Percentiles rank a stretch among this genome's conserved stretches.
phyloP scores from a whole-genome alignment of 2,888 invertebrate species.

The Euspilapteryx auroguttella region DNA sequence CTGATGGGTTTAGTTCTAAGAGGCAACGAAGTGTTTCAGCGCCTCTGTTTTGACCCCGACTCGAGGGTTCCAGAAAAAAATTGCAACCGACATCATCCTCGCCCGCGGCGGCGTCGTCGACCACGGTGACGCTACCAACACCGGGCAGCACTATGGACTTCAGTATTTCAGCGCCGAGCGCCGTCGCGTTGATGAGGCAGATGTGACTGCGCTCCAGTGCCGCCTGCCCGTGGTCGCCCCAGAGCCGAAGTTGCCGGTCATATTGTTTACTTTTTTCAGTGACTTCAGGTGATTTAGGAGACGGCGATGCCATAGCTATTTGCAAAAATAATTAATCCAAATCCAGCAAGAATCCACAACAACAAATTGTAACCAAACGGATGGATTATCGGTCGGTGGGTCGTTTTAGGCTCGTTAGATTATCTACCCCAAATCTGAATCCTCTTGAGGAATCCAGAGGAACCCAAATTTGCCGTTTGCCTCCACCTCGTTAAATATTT shows the following conservation, averaged over 20 bases:
- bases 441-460: no score
- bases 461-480: no score
- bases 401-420: no score
- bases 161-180: slow-evolving; percentile 90
- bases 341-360: no score
- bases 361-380: no score
- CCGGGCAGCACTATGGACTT: slow-evolving; percentile 96
- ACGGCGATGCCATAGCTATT: slow-evolving; percentile 64
- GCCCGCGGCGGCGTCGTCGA: slow-evolving; percentile 82
- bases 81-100: slow-evolving; percentile 94
- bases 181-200: slow-evolving; percentile 92
- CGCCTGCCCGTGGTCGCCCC: slow-evolving; percentile 98
- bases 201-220: slow-evolving; percentile 87
- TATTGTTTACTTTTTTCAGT: slow-evolving; percentile 78
- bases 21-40: slow-evolving; percentile 80
- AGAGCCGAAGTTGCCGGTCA: slow-evolving; percentile 85
- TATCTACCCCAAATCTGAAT: no score
- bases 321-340: no score
- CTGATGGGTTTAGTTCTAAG: slow-evolving; percentile 90
- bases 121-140: slow-evolving; percentile 87
- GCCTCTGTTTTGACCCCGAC: slow-evolving; percentile 82
- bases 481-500: no score
- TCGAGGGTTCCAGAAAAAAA: slow-evolving; percentile 87
- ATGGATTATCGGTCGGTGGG: no score
- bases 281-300: slow-evolving; percentile 73